A percentile compares a stretch with the other conserved stretches of the same genome.
phyloP scores from a whole-genome alignment of 2,113 vertebrate species.

The Tauraco erythrolophus region DNA sequence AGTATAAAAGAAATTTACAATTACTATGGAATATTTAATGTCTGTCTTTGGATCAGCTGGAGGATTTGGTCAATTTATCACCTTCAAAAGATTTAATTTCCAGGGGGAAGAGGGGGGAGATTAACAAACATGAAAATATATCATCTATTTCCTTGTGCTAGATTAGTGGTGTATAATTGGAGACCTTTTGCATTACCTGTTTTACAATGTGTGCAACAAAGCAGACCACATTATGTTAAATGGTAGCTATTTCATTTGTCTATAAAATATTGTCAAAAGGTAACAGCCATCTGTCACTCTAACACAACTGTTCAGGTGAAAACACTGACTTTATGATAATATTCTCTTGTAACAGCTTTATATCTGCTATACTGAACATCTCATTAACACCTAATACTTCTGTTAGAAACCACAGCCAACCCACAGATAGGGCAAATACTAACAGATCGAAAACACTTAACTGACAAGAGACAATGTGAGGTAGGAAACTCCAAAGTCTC shows the following conservation, averaged over 20 bases:
- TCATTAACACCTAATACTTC: background rate
- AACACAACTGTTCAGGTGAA: slow-evolving; percentile 1
- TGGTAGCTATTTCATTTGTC: background rate
- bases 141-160: background rate
- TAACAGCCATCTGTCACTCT: slow-evolving; percentile 5
- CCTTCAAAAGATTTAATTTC: background rate
- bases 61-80: background rate
- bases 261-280: slow-evolving; percentile 6
- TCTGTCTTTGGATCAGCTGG: background rate
- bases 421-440: background rate
- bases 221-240: background rate
- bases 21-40: background rate
- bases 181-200: background rate
- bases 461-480: background rate
- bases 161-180: background rate
- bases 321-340: background rate
- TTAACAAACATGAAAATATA: background rate
- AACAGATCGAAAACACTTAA: background rate
- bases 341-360: background rate
- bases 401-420: background rate
- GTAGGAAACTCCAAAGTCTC: background rate
- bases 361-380: background rate
- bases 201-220: background rate
- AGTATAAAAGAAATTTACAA: background rate
- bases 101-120: background rate